These are phyloP conservation scores for Drosophila fulvimacula DNA, from an alignment of 2,888 invertebrate genomes.

Conservation along the genomic window DNA sequence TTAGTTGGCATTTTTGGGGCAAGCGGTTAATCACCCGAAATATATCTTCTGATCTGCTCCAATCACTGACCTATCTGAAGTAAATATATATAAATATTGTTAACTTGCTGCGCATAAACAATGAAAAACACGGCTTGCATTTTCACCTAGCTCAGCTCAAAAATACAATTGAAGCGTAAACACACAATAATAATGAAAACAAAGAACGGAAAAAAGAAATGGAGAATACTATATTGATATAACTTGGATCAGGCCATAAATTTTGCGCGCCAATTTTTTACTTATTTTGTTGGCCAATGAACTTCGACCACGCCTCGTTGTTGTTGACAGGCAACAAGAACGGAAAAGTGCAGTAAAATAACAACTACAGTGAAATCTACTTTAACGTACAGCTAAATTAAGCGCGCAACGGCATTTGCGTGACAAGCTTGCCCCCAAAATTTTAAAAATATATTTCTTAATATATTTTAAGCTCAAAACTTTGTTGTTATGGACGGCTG, in stretches of 20 bases:
- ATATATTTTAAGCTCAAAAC: not conserved
- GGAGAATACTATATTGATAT: conserved; percentile 7
- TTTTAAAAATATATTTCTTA: not conserved
- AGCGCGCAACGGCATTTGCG: not conserved
- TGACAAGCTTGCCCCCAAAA: not conserved
- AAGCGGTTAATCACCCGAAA: conserved; percentile 37
- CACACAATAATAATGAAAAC: not conserved
- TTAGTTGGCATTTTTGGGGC: conserved; percentile 23
- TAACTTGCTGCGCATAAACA: conserved; percentile 46
- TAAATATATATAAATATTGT: conserved; percentile 53
- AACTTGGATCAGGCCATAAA: conserved; percentile 38
- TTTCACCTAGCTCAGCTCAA: conserved; percentile 26
- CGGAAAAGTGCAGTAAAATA: conserved; percentile 12
- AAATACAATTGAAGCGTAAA: conserved; percentile 23
- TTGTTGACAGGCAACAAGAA: conserved; percentile 5
- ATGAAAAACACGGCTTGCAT: conserved; percentile 50
- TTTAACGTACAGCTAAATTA: not conserved
- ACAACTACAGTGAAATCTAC: conserved; percentile 7
- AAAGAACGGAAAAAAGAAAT: not conserved
- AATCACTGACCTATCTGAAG: conserved; percentile 69
- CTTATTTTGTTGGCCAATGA: conserved; percentile 64
- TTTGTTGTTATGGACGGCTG: not conserved
- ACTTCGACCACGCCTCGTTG: conserved; percentile 33
- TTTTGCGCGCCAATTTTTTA: conserved; percentile 68
- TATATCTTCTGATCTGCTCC: conserved; percentile 22